phyloP scores from a whole-genome alignment of 2,888 invertebrate genomes.

The Laothoe populi region DNA sequence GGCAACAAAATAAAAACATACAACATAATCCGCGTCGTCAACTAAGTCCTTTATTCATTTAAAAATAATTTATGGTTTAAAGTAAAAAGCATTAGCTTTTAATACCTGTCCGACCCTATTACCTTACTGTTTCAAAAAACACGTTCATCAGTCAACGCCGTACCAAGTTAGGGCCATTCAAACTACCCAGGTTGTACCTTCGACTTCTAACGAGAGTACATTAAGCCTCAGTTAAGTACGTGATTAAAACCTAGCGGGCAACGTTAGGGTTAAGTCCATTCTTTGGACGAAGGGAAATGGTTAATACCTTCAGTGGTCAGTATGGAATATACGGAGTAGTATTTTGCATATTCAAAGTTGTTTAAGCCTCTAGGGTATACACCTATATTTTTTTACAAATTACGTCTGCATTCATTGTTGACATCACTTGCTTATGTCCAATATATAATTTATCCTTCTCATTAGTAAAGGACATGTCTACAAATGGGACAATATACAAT shows the following conservation, averaged over 20 bases:
- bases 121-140: slow-evolving; percentile 2
- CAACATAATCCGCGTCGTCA: background rate
- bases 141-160: slow-evolving; percentile 28
- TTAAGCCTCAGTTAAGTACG: slow-evolving; percentile 59
- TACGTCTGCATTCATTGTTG: no score
- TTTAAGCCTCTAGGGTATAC: background rate
- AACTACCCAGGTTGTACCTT: slow-evolving; percentile 37
- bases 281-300: slow-evolving; percentile 41
- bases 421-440: no score
- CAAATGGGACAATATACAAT: no score
- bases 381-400: no score
- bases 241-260: slow-evolving; percentile 61
- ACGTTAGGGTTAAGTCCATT: slow-evolving; percentile 51
- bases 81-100: background rate
- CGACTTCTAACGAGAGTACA: slow-evolving; percentile 48
- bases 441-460: no score
- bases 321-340: slow-evolving; percentile 2
- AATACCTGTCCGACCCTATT: slow-evolving; percentile 14
- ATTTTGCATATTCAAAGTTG: no score
- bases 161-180: slow-evolving; percentile 37
- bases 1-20: background rate
- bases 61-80: background rate
- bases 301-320: slow-evolving; percentile 30
- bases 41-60: slow-evolving; percentile 7
- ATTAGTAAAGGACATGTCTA: no score